Evolutionary conservation across 1,140 invertebrate species (phyloP), one percentile per base, ranked within the genome.

Genomic region (Caenorhabditis tropicalis): DNA sequence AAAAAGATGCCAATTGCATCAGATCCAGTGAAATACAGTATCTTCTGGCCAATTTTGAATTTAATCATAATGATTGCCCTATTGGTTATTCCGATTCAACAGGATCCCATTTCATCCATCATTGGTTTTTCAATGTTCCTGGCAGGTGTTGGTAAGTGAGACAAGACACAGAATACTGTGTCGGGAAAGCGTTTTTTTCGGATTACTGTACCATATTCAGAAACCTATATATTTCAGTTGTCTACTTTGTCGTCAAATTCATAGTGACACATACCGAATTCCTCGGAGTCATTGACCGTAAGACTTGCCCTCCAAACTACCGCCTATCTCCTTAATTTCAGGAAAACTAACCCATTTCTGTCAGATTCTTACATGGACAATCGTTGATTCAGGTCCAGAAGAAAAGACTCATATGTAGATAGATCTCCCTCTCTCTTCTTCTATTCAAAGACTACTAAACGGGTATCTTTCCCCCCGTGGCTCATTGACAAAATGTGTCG

Each of bases 21-120:
- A 27, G 56, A 79, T 33, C 58, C 83, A 2, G 83, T 84, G 21
- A 56, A 80, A 31, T 84, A 74, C 74, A 51, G 31, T 39, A 84
- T 84, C 27, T 36, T 84, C 19, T 84, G 83, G 83, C 83, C 83
- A 16, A 80, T 84, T 70, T 80, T 84, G 24, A 84, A 84, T 60
- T 16, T 84, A 10, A 10, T 84, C 16, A 84, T 84, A 9, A 84
- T 49, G 33, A 80, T 84, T n/a, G 83, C 70, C 15, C 39, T 84
- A n/a, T 43, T 84, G 33, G 83, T 84, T 7, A 84, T 84, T n/a
- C 83, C 83, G 9, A 56, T 84, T 49, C 39, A 56, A 65, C 83
- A 84, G n/a, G 83, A 84, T 24, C 33, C 24, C 29, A 48, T 79
- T 51, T 51, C 60, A 43, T 84, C 70, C 24, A 48, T 79, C 21